Percentiles rank a stretch among this genome's conserved stretches.
Conservation (phyloP, 64 coral and sea anemone species). For the Hydrozoanthus tunicans region DNA sequence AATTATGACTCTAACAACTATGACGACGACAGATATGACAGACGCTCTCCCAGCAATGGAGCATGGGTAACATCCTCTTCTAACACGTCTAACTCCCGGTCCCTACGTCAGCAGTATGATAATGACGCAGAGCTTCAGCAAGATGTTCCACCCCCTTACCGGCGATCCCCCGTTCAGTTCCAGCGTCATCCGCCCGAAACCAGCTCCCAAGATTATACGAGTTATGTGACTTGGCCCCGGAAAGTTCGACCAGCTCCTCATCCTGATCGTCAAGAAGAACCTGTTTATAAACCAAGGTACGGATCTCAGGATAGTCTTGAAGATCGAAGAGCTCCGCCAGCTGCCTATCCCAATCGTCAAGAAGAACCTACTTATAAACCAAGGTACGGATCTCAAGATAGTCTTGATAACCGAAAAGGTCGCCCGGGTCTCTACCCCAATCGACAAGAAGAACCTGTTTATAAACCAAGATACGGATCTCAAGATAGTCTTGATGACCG, state of each 20-base stretch:
- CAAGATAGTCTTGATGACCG: neutral
- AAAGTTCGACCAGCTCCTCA: slow-evolving; percentile 1
- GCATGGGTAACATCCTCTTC: slow-evolving; percentile 18
- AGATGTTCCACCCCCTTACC: neutral
- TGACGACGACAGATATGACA: slow-evolving; percentile 32
- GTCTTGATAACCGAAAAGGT: no score
- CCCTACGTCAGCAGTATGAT: neutral
- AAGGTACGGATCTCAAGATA: slow-evolving; percentile 38
- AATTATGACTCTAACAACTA: neutral
- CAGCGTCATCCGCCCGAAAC: slow-evolving; percentile 15
- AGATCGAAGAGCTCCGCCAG: neutral
- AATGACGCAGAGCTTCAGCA: neutral
- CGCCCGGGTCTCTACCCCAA: neutral
- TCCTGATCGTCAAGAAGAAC: slow-evolving; percentile 3
- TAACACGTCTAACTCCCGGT: neutral
- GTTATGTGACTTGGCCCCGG: slow-evolving; percentile 42
- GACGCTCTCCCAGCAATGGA: slow-evolving; percentile 14
- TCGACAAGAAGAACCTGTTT: neutral
- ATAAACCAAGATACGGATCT: slow-evolving; percentile 13
- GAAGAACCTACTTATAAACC: slow-evolving; percentile 15
- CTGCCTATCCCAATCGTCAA: neutral
- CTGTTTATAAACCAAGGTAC: slow-evolving; percentile 20
- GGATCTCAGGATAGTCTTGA: slow-evolving; percentile 37
- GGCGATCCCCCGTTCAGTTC: neutral
- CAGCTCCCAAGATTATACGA: slow-evolving; percentile 46